phyloP scores from a whole-genome alignment of 2,797 vertebrate species.

The Hapalemur alaotrensis region DNA sequence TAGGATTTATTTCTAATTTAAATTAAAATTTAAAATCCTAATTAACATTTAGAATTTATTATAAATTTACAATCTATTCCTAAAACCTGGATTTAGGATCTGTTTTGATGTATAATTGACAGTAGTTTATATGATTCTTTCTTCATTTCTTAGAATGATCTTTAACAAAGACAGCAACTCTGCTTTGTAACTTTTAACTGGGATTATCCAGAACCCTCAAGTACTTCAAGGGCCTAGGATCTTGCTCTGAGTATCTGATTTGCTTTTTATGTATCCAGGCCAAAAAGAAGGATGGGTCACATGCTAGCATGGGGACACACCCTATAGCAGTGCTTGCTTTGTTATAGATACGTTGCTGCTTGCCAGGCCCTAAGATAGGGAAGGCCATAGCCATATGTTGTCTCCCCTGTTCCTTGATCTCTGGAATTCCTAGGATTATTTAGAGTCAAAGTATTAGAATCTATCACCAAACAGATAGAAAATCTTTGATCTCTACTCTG shows the following conservation, averaged over 20 bases:
- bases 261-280: neutral
- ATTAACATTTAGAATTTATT: neutral
- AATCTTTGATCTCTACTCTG: neutral
- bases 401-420: neutral
- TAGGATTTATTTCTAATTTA: neutral
- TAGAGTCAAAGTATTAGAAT: neutral
- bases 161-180: neutral
- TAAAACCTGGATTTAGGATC: neutral
- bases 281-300: neutral
- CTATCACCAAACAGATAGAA: neutral
- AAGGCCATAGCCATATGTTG: neutral
- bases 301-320: neutral
- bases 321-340: neutral
- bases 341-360: neutral
- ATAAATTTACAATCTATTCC: neutral
- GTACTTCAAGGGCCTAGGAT: neutral
- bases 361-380: neutral
- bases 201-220: neutral
- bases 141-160: neutral
- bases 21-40: neutral
- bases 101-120: neutral
- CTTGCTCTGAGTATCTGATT: neutral
- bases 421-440: neutral
- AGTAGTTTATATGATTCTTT: neutral
- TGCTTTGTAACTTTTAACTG: neutral